Conservation (phyloP, 2,888 invertebrate genomes). For the Isotomurus palustris region DNA sequence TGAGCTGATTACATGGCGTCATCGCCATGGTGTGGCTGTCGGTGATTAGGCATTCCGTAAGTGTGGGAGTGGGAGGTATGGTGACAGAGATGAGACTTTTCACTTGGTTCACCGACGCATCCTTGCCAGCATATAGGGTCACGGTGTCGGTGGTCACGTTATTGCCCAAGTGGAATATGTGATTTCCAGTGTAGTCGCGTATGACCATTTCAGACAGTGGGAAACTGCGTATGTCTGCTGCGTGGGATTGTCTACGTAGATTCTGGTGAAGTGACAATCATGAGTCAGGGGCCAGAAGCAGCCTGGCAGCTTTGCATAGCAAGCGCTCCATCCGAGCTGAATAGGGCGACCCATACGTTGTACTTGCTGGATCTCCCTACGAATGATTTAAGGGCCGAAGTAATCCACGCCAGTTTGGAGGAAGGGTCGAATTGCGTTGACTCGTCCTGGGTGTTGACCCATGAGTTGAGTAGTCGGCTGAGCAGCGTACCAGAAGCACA, state of each 20-base stretch:
- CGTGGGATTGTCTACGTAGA: slow-evolving; percentile 25
- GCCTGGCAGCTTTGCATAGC: slow-evolving; percentile 29
- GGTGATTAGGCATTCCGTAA: no score
- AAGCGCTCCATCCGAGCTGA: slow-evolving; percentile 23
- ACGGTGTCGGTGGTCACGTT: no score
- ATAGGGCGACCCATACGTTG: slow-evolving; percentile 19
- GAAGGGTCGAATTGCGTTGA: slow-evolving; percentile 17
- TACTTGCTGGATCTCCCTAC: background rate
- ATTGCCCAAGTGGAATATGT: no score
- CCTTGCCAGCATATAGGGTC: no score
- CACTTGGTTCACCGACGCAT: no score
- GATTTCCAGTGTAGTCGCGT: no score
- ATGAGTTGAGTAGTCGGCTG: slow-evolving; percentile 11
- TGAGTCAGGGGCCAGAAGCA: slow-evolving; percentile 15
- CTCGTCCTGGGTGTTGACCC: slow-evolving; percentile 10
- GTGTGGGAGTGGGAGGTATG: no score
- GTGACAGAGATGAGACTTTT: no score
- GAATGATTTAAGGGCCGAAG: slow-evolving; percentile 14
- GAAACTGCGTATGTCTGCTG: no score
- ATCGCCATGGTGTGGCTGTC: no score
- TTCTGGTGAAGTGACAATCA: slow-evolving; percentile 21
- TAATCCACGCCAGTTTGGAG: slow-evolving; percentile 24
- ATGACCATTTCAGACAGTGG: no score
- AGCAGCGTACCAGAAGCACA: background rate
- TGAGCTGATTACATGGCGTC: no score